Base-by-base conservation (phyloP, 2,888 invertebrate species). In the Aphrophora alni region DNA sequence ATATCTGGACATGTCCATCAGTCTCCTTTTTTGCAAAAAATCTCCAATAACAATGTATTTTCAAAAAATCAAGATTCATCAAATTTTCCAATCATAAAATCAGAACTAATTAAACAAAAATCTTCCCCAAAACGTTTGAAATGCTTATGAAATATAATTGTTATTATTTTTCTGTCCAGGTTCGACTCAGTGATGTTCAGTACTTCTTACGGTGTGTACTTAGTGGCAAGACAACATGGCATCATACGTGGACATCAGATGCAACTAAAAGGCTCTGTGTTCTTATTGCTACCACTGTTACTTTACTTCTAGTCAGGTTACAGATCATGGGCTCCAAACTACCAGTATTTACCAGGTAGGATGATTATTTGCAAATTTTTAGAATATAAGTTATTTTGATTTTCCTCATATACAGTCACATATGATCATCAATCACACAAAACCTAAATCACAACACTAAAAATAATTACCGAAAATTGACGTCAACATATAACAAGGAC, bases 251-350 rank as follows among this genome's bases (percentile, higher is more conserved):
- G 91, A 90, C 92, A 79, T 91, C 92, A 82, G 93, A 93, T 87
- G 93, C 93, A 71, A 93, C 93, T 76, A 93, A 95, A 82, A 91
- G 98, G 76, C 90, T 97, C 79, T 91, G 92, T 51, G 94, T 95
- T n/a, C 91, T 98, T 27, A 93, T 93, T 82, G 91, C 93, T 84
- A 94, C 95, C 74, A 96, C 97, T 0, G 89, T 95, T 72, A 93
- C 94, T 73, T 91, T 98, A 71, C 90, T 98, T 76, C 91, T 97
- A 70, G 93, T 94, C 1, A 91, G 98, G 83, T 92, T 98, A 81
- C 95, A 96, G 88, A 95, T 98, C 81, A 98, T 98, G 98, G 98
- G 98, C 21, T 96, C 97, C 0, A 97, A 97, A 89, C 90, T 98
- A 86, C 98, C 98, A 8, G 96, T 98, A 83, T 98, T 98, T 88